Evolutionary conservation across 2,113 vertebrate genomes (phyloP), one percentile per base, ranked within the genome.

Genomic region (Melanotaenia duboulayi): DNA sequence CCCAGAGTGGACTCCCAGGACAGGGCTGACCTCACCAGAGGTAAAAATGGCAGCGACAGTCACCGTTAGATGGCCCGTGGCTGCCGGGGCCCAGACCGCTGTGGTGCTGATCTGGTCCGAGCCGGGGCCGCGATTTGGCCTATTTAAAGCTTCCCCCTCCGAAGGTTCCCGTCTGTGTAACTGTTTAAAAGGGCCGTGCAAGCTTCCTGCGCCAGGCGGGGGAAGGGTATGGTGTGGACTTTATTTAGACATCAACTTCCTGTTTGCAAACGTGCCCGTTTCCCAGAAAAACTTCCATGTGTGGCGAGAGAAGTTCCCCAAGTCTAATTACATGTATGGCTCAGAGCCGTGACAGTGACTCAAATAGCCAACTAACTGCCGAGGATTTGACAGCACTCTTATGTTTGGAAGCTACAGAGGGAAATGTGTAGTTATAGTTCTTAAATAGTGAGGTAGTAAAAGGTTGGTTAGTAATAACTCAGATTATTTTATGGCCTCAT

Each of bases 171-270:
- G 77, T 76, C 82, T 87, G 85, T 80, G 84, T 74, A 82, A 84
- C 81, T 42, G 75, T 73, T 87, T 82, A 87, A 64, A 85, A 86
- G 58, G 71, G 72, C 78, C 20, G 10, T 78, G 80, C 71, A 64
- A 83, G 85, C 86, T 87, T 88, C 86, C 89, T 87, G 71, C 11
- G 19, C 4, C 6, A 58, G 62, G 65, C n/a, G n/a, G 73, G 52
- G 64, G 65, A 40, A 49, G 48, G 20, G 22, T 11, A 17, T 22
- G 40, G 50, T 55, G 66, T 22, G 51, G 17, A 54, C 88, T 92
- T 90, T 89, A 90, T 93, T 92, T 91, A 91, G 90, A 87, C 37
- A 59, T 71, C 87, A 89, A 85, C 89, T 93, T 94, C 90, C 91
- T 93, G 91, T 93, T 94, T 93, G 91, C 87, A 78, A 87, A 78